Conservation (phyloP, 2,113 vertebrate species). For the Collichthys lucidus region DNA sequence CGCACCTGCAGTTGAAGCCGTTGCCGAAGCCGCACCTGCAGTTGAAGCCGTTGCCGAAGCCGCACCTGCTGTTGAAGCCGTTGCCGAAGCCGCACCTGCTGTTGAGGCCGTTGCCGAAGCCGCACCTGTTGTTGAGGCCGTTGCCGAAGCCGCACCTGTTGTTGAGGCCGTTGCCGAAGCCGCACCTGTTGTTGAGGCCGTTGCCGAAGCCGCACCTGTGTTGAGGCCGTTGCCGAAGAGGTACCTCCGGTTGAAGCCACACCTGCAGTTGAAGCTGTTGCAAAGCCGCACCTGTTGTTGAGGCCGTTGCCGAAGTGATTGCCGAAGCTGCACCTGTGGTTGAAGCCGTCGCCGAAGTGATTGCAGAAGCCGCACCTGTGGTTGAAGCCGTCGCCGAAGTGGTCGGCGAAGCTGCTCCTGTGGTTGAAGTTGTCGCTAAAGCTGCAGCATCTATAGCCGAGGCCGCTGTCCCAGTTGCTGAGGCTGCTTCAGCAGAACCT, state of each 20-base stretch:
- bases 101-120: neutral
- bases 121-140: neutral
- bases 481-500: neutral
- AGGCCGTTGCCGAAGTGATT: neutral
- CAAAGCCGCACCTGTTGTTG: neutral
- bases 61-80: neutral
- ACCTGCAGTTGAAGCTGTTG: too few species aligned
- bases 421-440: neutral
- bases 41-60: conserved; percentile 4
- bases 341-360: neutral
- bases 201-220: neutral
- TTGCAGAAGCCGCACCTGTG: neutral
- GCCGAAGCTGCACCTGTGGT: neutral
- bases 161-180: too few species aligned
- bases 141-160: too few species aligned
- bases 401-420: neutral
- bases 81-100: neutral
- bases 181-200: neutral
- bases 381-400: neutral
- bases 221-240: neutral
- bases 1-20: neutral
- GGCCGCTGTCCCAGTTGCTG: neutral
- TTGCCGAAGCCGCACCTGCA: neutral
- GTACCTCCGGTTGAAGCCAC: neutral
- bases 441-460: neutral